Base-by-base conservation (phyloP, 2,113 vertebrate genomes). In the Apaloderma vittatum region DNA sequence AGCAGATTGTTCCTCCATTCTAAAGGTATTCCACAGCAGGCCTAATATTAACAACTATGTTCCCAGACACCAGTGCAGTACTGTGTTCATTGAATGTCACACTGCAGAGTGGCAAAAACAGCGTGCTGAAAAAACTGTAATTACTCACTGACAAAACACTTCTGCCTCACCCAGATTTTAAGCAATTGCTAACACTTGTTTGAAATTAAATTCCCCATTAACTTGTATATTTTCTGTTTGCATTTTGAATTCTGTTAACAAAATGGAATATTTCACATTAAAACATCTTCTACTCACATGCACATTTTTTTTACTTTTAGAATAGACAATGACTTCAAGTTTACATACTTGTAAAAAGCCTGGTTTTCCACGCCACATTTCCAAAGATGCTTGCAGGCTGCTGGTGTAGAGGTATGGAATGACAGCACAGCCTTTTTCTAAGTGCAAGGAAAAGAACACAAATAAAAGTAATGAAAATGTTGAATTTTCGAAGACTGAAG, bases 291-390 rank as follows among this genome's bases (percentile, higher is more conserved):
- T 55, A 77, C 8, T 57, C 12, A 71, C 18, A 6, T 22, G 11
- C 13, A 76, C 1, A 1, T 63, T 59, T 43, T 43, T 66, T 92
- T 80, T 52, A 32, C 27, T 84, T 70, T 72, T 54, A 72, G 12
- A 45, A 85, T 6, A 71, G 15, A 23, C 15, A 46, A 92, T 65
- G 20, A 83, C 78, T 77, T 74, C 23, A 91, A 26, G 43, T 73
- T 32, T 81, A 98, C 99, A 91, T 98, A 99, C 99, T 99, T 99
- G 98, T 99, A 99, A 98, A 99, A 99, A 87, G 99, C 99, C 96
- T 99, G 99, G 97, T 99, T 99, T 97, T 99, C 99, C 95, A 99
- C 99, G 19, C 99, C 99, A 79, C 99, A 99, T 95, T 99, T 99
- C 99, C 99, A 99, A 87, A 99, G 98, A 96, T 99, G 99, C 94